Conservation (phyloP, 2,888 invertebrate genomes). For the Agrenia bidenticulata region DNA sequence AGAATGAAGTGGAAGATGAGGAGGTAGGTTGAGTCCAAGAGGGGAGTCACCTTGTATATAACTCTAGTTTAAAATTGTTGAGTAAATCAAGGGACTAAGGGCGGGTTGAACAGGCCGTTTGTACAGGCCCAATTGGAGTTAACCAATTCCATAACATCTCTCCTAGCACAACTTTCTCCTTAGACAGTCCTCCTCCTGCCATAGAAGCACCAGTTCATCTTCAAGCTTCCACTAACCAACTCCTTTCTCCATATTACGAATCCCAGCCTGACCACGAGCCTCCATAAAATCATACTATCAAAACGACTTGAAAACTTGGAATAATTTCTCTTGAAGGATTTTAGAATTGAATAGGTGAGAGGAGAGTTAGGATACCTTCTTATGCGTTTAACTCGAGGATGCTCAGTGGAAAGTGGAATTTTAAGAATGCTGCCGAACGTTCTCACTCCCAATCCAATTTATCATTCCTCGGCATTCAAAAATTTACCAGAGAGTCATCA, state of each 20-base stretch:
- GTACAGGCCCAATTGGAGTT: conserved; percentile 16
- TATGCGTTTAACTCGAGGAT: conserved; percentile 2
- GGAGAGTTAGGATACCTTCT: not conserved
- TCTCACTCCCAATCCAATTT: conserved; percentile 47
- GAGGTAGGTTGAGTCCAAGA: conserved; percentile 12
- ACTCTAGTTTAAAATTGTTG: conserved; percentile 8
- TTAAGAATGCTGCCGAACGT: conserved; percentile 51
- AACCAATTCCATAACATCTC: conserved; percentile 18
- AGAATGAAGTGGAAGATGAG: not conserved
- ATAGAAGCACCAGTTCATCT: not conserved
- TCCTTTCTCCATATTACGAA: not conserved
- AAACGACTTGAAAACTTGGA: not conserved
- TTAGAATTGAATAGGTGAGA: not conserved
- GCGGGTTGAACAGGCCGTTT: conserved; percentile 20
- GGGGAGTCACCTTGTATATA: conserved; percentile 16
- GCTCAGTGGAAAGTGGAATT: not conserved
- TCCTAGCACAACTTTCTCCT: conserved; percentile 6
- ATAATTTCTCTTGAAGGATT: not conserved
- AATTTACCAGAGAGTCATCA: conserved; percentile 41
- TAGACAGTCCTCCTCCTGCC: conserved; percentile 19
- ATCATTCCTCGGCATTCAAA: conserved; percentile 41
- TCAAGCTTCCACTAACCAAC: not conserved
- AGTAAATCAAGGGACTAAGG: conserved; percentile 5
- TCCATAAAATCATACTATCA: no score
- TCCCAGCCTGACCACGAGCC: conserved; percentile 13